Percentiles rank a stretch among this genome's conserved stretches.
These are phyloP conservation scores for Drosophila grimshawi DNA, from an alignment of 1,140 invertebrate species.

Conservation along the genomic window DNA sequence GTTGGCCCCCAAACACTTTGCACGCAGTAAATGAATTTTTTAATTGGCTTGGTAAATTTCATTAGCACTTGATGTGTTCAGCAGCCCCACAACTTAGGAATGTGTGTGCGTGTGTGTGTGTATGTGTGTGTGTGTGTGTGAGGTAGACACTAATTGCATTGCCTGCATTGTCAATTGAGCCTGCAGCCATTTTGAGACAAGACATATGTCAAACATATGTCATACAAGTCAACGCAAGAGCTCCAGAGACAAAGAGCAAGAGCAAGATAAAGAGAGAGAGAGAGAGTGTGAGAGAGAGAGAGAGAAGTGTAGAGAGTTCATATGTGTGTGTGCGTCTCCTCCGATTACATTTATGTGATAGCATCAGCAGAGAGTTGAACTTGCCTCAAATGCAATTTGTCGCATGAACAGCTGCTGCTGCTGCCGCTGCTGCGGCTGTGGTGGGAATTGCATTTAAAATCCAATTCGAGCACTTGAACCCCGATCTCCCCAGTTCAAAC, in stretches of 20 bases:
- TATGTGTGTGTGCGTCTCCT: constrained; percentile 11
- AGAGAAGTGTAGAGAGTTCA: not conserved
- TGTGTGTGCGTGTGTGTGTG: not conserved
- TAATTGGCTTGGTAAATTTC: constrained; percentile 49
- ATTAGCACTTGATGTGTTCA: constrained; percentile 10
- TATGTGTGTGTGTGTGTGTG: constrained; percentile 1
- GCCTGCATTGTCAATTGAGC: constrained; percentile 46
- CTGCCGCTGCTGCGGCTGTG: not conserved
- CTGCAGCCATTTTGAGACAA: constrained; percentile 6
- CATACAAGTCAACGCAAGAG: constrained; percentile 8
- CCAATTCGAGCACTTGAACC: not conserved
- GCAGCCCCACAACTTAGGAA: too few species aligned
- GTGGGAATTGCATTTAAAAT: constrained; percentile 31
- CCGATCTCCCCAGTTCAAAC: not conserved
- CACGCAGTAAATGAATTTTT: constrained; percentile 38
- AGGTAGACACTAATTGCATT: constrained; percentile 62
- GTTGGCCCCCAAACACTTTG: not conserved
- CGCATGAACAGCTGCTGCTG: constrained; percentile 45
- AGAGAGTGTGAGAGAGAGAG: not conserved
- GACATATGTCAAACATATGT: constrained; percentile 67
- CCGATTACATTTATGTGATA: constrained; percentile 26
- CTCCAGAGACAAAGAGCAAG: not conserved
- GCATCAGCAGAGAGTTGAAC: constrained; percentile 20
- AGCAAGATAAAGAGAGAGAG: constrained; percentile 5
- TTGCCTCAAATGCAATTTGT: constrained; percentile 40